Conservation (phyloP, 2,888 invertebrate genomes). For the Lissocephala sabroskyi region DNA sequence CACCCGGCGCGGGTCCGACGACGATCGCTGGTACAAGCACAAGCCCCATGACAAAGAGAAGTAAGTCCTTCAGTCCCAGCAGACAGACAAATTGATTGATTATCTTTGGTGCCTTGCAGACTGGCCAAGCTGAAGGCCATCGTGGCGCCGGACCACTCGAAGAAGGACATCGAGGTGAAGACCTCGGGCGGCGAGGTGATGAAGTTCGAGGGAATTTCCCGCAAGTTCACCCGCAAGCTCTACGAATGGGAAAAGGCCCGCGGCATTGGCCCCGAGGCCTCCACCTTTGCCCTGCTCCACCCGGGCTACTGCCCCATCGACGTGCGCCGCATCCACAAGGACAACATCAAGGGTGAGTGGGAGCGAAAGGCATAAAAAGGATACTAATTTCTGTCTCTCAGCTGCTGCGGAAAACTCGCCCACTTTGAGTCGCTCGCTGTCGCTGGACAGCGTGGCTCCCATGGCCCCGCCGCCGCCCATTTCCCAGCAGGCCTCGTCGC, state of each 20-base stretch:
- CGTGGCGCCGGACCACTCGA: conserved; percentile 73
- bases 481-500: conserved; percentile 81
- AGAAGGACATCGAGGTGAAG: conserved; percentile 84
- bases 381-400: background rate
- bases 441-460: conserved; percentile 82
- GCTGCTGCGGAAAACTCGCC: conserved; percentile 69
- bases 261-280: conserved; percentile 88
- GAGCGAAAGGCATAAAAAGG: background rate
- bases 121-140: conserved; percentile 73
- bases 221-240: conserved; percentile 90
- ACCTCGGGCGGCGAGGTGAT: conserved; percentile 85
- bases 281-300: conserved; percentile 85
- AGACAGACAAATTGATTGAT: background rate
- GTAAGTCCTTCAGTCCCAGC: too few species aligned
- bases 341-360: conserved; percentile 56
- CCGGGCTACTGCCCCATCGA: conserved; percentile 74
- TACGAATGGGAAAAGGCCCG: conserved; percentile 94
- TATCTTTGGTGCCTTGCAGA: conserved; percentile 28
- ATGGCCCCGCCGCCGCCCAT: conserved; percentile 72
- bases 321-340: conserved; percentile 68
- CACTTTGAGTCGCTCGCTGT: conserved; percentile 81
- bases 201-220: conserved; percentile 88
- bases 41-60: conserved; percentile 79
- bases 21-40: conserved; percentile 75
- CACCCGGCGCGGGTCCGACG: conserved; percentile 56